Evolutionary conservation across 23 tunicate species (phyloP).

Genomic region (Botrylloides violaceus): DNA sequence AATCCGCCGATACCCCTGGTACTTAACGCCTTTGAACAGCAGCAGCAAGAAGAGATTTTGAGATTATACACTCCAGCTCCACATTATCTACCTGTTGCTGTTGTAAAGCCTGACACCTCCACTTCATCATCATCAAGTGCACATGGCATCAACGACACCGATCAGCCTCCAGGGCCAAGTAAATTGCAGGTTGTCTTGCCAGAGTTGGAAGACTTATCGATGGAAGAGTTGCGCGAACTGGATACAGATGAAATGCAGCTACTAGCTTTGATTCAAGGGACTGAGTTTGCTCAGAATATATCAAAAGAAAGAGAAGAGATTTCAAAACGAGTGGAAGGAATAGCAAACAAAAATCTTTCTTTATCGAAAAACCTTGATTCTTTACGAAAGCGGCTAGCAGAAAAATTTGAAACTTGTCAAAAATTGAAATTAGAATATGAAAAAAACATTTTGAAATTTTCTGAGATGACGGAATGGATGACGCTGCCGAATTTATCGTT

Average conservation of each 20-base stretch:
- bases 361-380: constrained; percentile 2
- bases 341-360: constrained; percentile 12
- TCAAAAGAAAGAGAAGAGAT: constrained; percentile 11
- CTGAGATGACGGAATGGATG: constrained; percentile 20
- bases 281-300: not conserved
- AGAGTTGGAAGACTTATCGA: not conserved
- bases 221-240: constrained; percentile 8
- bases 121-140: not conserved
- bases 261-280: constrained; percentile 1
- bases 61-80: not conserved
- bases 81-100: too few relatives aligned
- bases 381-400: not conserved
- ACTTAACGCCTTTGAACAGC: not conserved
- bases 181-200: not conserved
- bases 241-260: constrained; percentile 14
- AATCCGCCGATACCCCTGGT: constrained; percentile 11
- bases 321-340: not conserved
- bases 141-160: not conserved
- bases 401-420: not conserved
- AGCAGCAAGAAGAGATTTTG: not conserved
- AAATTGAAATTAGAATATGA: constrained; percentile 16
- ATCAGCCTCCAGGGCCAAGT: not conserved
- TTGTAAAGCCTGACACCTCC: not conserved
- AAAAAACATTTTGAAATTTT: not conserved
- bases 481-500: constrained; percentile 6